Percentiles rank a stretch among this genome's conserved stretches.
Conservation (phyloP, 1,140 invertebrate genomes). For the Papilio machaon region DNA sequence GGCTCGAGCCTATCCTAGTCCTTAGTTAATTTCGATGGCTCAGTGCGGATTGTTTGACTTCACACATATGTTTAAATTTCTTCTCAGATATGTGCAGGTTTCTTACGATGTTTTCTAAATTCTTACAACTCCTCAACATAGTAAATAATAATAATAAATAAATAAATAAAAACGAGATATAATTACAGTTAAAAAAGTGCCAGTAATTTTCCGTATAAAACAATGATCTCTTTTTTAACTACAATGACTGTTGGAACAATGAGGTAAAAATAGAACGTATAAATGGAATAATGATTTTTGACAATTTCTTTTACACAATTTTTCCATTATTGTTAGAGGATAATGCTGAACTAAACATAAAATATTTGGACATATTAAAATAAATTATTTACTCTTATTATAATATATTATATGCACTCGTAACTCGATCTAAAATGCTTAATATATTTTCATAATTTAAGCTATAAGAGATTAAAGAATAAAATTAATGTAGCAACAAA, state of each 20-base stretch:
- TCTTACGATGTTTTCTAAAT: no score
- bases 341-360: background rate
- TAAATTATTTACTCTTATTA: background rate
- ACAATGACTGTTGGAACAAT: conserved; percentile 7
- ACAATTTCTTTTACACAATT: background rate
- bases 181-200: background rate
- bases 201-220: background rate
- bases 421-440: background rate
- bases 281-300: background rate
- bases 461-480: background rate
- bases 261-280: background rate
- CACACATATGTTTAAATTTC: no score
- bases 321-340: background rate
- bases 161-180: no score
- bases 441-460: background rate
- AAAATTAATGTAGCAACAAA: background rate
- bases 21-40: no score
- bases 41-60: no score
- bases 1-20: no score
- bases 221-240: background rate
- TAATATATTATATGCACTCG: background rate
- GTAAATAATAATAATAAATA: no score
- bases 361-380: background rate
- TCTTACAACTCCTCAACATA: no score
- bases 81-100: no score